Evolutionary conservation across 2,888 invertebrate species (phyloP).

Genomic region (Leptinotarsa tumamoca): DNA sequence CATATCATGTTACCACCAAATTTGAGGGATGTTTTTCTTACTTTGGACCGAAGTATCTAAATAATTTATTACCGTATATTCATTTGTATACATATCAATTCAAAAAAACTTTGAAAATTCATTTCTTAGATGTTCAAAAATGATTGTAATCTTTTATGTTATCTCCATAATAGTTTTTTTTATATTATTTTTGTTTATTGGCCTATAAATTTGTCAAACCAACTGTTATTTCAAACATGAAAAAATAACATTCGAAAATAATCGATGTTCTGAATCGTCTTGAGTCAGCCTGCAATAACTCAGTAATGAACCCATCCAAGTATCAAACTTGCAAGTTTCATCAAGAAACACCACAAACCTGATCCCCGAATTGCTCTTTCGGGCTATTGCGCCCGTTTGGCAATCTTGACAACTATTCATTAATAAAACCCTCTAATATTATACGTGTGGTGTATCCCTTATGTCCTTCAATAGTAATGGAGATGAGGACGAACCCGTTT

Average conservation of each 20-base stretch:
- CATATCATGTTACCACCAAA: no score
- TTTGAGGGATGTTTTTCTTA: no score
- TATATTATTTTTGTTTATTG: no score
- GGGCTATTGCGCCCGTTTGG: neutral
- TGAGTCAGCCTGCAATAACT: neutral
- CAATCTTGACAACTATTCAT: constrained; percentile 20
- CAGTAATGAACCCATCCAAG: neutral
- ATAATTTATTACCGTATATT: no score
- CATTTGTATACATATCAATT: no score
- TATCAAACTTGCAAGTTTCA: constrained; percentile 11
- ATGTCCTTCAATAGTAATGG: constrained; percentile 8
- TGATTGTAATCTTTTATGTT: no score
- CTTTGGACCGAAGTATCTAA: no score
- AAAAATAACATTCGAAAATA: neutral
- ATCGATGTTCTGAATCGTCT: neutral
- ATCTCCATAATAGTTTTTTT: no score
- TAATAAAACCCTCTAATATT: constrained; percentile 18
- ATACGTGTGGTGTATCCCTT: constrained; percentile 20
- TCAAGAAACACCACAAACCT: constrained; percentile 15
- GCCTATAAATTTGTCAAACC: no score
- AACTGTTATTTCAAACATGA: no score
- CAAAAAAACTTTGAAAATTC: no score
- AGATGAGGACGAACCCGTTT: neutral
- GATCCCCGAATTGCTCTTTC: neutral
- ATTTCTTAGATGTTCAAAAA: no score